Evolutionary conservation across 2,888 invertebrate species (phyloP), one percentile per base, ranked within the genome.

Genomic region (Dynastes grantii): DNA sequence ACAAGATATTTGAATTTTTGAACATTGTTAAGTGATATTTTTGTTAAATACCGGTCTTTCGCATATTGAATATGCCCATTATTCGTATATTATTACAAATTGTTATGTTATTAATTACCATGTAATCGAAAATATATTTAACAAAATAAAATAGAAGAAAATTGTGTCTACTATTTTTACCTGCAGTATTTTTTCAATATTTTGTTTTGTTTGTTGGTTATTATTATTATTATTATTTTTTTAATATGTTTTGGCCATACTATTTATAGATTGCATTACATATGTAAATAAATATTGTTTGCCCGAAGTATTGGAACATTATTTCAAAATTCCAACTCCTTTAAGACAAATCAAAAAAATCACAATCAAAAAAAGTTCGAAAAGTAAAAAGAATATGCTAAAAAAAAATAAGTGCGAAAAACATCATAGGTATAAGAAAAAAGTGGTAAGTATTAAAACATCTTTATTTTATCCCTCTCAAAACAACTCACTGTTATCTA

Each of bases 11-110:
- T 45, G 45, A 45, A 45, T 45, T 45, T 37, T 45, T 81, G 79
- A 79, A 80, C 75, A 78, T 78, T 76, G 71, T 81, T 81, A 58
- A 81, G 82, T 81, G 82, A 82, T 82, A 82, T 82, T 81, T 82
- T 81, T 77, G 76, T 77, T 75, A 75, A 22, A 58, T 58, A 22
- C 22, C 16, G 40, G 55, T 76, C 75, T 64, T 63, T 68, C 67
- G 80, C 81, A 80, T 80, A 80, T 81, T 71, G 77, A 78, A 81
- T 80, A 81, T 80, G 81, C 78, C 71, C 76, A 76, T 73, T 81
- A 71, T 45, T 16, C 78, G 49, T 80, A 79, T 76, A 61, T 55
- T 55, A 58, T 22, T 40, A 37, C 55, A 58, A 45, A 32, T 77
- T 81, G 81, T 80, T 81, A 78, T 81, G 78, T 81, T 81, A 80